These are phyloP conservation scores for Stomorhina lunata DNA, from an alignment of 2,888 invertebrate species.

Conservation along the genomic window DNA sequence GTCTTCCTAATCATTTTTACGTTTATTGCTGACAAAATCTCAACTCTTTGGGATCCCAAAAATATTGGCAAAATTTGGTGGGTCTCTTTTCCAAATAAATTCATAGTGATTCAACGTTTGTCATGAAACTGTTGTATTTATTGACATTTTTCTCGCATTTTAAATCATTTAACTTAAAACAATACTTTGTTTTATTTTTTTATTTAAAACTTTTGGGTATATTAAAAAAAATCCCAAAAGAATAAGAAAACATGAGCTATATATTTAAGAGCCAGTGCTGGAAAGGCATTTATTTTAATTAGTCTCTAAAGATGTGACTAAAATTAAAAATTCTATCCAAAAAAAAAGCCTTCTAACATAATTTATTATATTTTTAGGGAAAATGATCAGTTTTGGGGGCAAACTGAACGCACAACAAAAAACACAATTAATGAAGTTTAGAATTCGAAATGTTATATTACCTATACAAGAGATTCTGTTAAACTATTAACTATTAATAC, in stretches of 20 bases:
- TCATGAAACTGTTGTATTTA: slow-evolving; percentile 73
- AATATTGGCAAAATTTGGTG: slow-evolving; percentile 56
- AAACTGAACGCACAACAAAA: neutral
- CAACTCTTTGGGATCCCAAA: too few relatives aligned
- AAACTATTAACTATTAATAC: too few relatives aligned
- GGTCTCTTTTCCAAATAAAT: slow-evolving; percentile 46
- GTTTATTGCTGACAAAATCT: slow-evolving; percentile 8
- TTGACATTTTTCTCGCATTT: slow-evolving; percentile 75
- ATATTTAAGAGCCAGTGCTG: slow-evolving; percentile 48
- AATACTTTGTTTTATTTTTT: slow-evolving; percentile 22
- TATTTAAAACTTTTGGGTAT: slow-evolving; percentile 24
- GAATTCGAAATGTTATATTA: neutral
- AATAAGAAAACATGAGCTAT: slow-evolving; percentile 29
- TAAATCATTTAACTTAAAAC: slow-evolving; percentile 59
- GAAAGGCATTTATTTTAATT: slow-evolving; percentile 77
- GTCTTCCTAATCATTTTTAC: too few relatives aligned
- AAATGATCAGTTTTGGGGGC: neutral
- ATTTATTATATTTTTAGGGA: slow-evolving; percentile 33
- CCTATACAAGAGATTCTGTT: too few relatives aligned
- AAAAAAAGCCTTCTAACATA: slow-evolving; percentile 33
- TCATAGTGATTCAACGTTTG: slow-evolving; percentile 51
- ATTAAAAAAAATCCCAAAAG: slow-evolving; percentile 41
- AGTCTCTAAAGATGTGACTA: slow-evolving; percentile 73
- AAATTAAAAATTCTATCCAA: slow-evolving; percentile 61
- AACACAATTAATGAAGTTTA: slow-evolving; percentile 23